Evolutionary conservation across 2,888 invertebrate genomes (phyloP).

Genomic region (Apamea monoglypha): DNA sequence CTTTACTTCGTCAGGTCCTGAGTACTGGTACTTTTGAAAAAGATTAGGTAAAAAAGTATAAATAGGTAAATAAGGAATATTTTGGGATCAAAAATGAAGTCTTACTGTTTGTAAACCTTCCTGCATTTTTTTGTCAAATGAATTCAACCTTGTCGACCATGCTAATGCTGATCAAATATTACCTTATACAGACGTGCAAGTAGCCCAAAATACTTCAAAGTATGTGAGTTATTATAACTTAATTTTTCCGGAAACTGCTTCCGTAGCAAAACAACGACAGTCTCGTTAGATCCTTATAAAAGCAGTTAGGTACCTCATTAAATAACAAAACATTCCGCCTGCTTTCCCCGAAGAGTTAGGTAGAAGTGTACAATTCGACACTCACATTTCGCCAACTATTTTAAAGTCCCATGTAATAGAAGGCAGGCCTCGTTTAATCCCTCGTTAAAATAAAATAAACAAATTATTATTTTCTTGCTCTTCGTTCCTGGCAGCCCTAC

Average conservation of each 20-base stretch:
- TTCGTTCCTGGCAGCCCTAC: constrained; percentile 38
- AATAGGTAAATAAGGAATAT: neutral
- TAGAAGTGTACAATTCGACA: neutral
- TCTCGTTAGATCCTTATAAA: neutral
- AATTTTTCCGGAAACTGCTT: neutral
- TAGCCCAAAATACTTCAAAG: neutral
- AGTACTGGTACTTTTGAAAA: neutral
- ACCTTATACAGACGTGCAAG: neutral
- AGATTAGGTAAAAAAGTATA: neutral
- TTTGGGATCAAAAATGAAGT: neutral
- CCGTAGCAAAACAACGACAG: neutral
- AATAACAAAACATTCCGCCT: neutral
- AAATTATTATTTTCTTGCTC: neutral
- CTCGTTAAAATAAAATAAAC: too few relatives aligned
- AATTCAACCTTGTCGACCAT: neutral
- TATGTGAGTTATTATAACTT: neutral
- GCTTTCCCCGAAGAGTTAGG: neutral
- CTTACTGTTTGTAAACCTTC: neutral
- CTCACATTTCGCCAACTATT: neutral
- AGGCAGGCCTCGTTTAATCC: neutral
- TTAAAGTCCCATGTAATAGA: neutral
- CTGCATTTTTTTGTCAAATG: neutral
- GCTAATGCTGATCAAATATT: neutral
- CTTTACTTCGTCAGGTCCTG: neutral
- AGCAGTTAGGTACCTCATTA: neutral